These are phyloP conservation scores for Procambarus virginalis DNA, from an alignment of 1,140 invertebrate genomes.

Conservation along the genomic window DNA sequence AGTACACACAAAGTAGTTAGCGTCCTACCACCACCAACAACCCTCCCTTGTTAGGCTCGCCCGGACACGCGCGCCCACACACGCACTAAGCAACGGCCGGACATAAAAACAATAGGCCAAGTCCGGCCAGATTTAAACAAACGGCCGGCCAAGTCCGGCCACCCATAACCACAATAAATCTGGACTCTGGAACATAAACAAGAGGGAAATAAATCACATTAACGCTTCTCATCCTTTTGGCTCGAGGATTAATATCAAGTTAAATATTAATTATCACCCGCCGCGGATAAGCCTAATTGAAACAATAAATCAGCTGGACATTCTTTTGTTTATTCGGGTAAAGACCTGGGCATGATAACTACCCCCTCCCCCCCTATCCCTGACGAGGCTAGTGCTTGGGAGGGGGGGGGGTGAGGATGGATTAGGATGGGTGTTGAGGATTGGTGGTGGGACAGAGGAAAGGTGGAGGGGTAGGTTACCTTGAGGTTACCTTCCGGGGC, in stretches of 20 bases:
- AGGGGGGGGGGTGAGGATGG: no score
- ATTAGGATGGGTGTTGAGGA: no score
- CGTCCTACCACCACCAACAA: background rate
- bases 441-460: no score
- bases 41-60: background rate
- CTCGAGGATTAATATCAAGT: background rate
- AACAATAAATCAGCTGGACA: background rate
- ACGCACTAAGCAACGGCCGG: background rate
- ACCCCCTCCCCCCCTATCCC: no score
- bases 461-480: no score
- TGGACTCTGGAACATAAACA: background rate
- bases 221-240: background rate
- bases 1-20: background rate
- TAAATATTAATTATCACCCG: background rate
- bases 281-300: slow-evolving; percentile 2
- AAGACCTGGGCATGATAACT: background rate
- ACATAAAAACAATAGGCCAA: no score
- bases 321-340: background rate
- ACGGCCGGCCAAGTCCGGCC: background rate
- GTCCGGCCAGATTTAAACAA: no score
- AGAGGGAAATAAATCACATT: background rate
- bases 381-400: no score
- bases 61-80: background rate
- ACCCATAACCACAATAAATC: background rate
- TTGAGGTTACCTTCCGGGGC: no score